Conservation (phyloP, 2,888 invertebrate species). For the Perdita meconis region DNA sequence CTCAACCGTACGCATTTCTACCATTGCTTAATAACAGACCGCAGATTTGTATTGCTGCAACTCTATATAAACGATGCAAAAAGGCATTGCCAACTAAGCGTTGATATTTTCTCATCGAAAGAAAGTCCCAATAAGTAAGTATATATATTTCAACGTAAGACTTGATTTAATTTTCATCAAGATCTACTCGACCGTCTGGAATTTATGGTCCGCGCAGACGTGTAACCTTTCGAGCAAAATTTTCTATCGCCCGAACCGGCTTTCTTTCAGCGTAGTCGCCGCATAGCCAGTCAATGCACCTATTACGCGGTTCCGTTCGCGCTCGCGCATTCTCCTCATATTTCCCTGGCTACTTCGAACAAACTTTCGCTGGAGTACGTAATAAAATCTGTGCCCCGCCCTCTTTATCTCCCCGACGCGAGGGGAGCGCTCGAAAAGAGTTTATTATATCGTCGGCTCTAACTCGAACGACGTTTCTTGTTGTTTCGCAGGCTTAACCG, state of each 20-base stretch:
- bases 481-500: conserved; percentile 15
- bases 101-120: too few relatives aligned
- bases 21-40: too few relatives aligned
- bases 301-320: conserved; percentile 14
- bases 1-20: too few relatives aligned
- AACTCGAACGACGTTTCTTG: conserved; percentile 7
- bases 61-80: too few relatives aligned
- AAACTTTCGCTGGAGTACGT: conserved; percentile 40
- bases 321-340: conserved; percentile 29
- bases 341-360: conserved; percentile 17
- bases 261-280: neutral
- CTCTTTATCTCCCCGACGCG: neutral
- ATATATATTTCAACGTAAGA: too few relatives aligned
- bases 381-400: conserved; percentile 34
- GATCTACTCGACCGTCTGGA: too few relatives aligned
- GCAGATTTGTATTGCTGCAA: too few relatives aligned
- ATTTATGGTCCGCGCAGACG: too few relatives aligned
- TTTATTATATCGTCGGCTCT: conserved; percentile 37
- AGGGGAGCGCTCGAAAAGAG: conserved; percentile 35
- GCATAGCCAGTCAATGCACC: conserved; percentile 11
- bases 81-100: too few relatives aligned
- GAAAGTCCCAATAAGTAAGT: too few relatives aligned
- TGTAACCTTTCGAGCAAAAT: neutral
- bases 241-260: neutral
- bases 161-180: too few relatives aligned